phyloP scores from a whole-genome alignment of 2,113 vertebrate genomes.

The Corythoichthys intestinalis region DNA sequence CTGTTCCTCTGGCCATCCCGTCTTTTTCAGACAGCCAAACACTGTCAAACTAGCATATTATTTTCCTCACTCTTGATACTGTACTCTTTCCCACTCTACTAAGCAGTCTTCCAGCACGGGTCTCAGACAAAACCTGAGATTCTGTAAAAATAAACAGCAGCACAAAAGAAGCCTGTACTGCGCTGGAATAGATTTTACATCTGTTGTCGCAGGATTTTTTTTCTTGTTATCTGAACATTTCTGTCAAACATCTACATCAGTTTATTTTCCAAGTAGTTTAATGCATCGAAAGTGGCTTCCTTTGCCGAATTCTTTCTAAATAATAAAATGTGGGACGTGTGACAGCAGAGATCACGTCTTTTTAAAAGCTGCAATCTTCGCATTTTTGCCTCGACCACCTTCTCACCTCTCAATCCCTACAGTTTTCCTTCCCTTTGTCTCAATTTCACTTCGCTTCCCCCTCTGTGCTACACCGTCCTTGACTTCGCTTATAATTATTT shows the following conservation, averaged over 20 bases:
- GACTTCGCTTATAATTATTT: neutral
- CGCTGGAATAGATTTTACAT: slow-evolving; percentile 58
- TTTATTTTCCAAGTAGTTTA: slow-evolving; percentile 52
- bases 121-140: slow-evolving; percentile 60
- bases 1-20: slow-evolving; percentile 22
- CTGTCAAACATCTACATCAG: slow-evolving; percentile 23
- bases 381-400: slow-evolving; percentile 16
- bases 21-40: slow-evolving; percentile 45
- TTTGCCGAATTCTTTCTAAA: slow-evolving; percentile 2
- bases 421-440: slow-evolving; percentile 23
- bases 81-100: slow-evolving; percentile 53
- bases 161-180: slow-evolving; percentile 21
- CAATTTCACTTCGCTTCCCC: slow-evolving; percentile 27
- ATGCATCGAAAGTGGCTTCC: slow-evolving; percentile 12
- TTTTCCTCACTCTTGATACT: slow-evolving; percentile 58
- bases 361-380: slow-evolving; percentile 11
- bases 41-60: slow-evolving; percentile 34
- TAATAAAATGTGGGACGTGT: neutral
- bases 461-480: slow-evolving; percentile 5
- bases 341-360: neutral
- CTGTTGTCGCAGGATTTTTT: slow-evolving; percentile 49
- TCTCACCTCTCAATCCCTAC: slow-evolving; percentile 3
- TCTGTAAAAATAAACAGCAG: slow-evolving; percentile 56
- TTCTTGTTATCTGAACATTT: slow-evolving; percentile 34
- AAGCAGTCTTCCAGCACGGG: slow-evolving; percentile 50